These are phyloP conservation scores for Yoshiicerus persimilis DNA, from an alignment of 1,140 invertebrate genomes.

Conservation along the genomic window DNA sequence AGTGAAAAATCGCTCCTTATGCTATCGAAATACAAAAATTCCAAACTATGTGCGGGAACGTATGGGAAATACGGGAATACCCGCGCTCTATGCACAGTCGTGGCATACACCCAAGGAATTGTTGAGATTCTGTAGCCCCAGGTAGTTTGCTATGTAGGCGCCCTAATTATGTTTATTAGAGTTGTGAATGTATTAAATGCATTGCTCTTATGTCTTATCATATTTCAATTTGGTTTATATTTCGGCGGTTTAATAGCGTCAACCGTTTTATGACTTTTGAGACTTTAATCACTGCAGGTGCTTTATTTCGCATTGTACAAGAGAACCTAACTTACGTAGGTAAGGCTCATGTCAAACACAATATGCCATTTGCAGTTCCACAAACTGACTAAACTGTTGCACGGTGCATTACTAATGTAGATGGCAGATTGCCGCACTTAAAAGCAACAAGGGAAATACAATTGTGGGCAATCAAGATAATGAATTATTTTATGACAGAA, in stretches of 20 bases:
- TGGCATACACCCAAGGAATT: not conserved
- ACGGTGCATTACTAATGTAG: not conserved
- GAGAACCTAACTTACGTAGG: not conserved
- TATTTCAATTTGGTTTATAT: not conserved
- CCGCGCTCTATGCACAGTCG: not conserved
- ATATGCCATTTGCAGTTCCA: not conserved
- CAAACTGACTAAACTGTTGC: not conserved
- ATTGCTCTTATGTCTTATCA: not conserved
- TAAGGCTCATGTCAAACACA: not conserved
- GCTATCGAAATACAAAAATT: no score
- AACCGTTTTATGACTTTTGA: not conserved
- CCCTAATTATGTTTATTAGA: not conserved
- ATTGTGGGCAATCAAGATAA: conserved; percentile 16
- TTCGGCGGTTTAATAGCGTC: not conserved
- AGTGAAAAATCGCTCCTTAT: not conserved
- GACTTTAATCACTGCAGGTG: not conserved
- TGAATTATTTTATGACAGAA: conserved; percentile 26
- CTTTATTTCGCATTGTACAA: not conserved
- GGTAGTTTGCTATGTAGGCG: not conserved
- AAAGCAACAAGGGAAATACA: not conserved
- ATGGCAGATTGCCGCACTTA: not conserved
- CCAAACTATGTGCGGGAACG: not conserved
- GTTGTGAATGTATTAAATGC: not conserved
- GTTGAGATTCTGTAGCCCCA: not conserved
- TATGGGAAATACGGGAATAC: not conserved